Percentiles rank a stretch among this genome's conserved stretches.
phyloP scores from a whole-genome alignment of 1,140 invertebrate genomes.

The Lepidurus couesii region DNA sequence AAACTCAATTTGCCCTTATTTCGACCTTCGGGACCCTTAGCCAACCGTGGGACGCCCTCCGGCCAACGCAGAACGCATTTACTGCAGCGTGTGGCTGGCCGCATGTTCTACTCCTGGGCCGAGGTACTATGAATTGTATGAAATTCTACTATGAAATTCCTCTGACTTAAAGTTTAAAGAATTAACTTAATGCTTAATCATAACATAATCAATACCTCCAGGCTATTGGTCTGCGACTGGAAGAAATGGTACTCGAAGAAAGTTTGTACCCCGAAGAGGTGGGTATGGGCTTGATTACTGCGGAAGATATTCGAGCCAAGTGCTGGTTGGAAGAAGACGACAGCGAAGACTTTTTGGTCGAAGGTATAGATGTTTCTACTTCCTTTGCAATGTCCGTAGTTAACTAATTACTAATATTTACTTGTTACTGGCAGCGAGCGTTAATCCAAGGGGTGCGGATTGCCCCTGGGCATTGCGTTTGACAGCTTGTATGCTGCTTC shows the following conservation, averaged over 20 bases:
- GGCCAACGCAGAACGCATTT: slow-evolving; percentile 65
- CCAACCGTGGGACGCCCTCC: slow-evolving; percentile 47
- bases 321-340: slow-evolving; percentile 72
- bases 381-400: background rate
- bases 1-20: slow-evolving; percentile 75
- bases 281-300: slow-evolving; percentile 42
- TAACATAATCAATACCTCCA: slow-evolving; percentile 42
- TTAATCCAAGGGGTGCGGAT: slow-evolving; percentile 71
- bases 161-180: slow-evolving; percentile 13
- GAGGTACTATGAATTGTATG: slow-evolving; percentile 57
- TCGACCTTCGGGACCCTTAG: slow-evolving; percentile 44
- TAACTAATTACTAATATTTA: slow-evolving; percentile 16
- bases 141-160: slow-evolving; percentile 32
- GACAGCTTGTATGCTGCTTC: slow-evolving; percentile 83
- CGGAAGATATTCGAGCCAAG: background rate
- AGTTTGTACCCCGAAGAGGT: slow-evolving; percentile 63
- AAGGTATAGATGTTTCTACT: slow-evolving; percentile 55
- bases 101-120: slow-evolving; percentile 95
- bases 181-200: background rate
- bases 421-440: slow-evolving; percentile 61
- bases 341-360: slow-evolving; percentile 96
- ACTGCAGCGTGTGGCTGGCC: slow-evolving; percentile 85
- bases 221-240: slow-evolving; percentile 76
- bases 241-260: slow-evolving; percentile 68
- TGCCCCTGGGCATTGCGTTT: slow-evolving; percentile 89